Evolutionary conservation across 2,113 vertebrate genomes (phyloP).

Genomic region (Onychostruthus taczanowskii): DNA sequence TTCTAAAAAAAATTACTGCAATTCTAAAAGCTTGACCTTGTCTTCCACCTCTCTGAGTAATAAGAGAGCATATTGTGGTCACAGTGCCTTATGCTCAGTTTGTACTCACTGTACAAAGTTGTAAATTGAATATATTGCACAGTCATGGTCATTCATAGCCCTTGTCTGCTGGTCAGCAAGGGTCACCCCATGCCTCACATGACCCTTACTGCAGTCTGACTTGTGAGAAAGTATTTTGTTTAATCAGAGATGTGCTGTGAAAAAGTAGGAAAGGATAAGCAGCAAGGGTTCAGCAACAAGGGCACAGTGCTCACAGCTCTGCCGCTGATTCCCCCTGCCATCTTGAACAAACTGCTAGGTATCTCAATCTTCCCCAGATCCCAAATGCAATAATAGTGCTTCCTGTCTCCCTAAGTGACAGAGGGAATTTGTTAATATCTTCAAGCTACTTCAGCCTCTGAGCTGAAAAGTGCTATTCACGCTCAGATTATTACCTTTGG

Average conservation of each 20-base stretch:
- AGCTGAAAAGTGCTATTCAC: not conserved
- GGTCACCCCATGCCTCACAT: not conserved
- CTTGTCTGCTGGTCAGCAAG: not conserved
- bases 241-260: not conserved
- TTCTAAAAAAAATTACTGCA: not conserved
- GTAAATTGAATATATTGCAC: not conserved
- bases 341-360: not conserved
- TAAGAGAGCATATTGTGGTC: not conserved
- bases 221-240: not conserved
- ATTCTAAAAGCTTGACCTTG: slow-evolving; percentile 13
- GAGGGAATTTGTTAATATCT: not conserved
- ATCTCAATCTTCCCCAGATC: not conserved
- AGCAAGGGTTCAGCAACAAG: not conserved
- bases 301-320: rapidly evolving
- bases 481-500: not conserved
- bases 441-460: not conserved
- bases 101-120: not conserved
- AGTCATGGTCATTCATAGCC: not conserved
- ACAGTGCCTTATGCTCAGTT: not conserved
- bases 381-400: not conserved
- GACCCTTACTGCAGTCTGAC: not conserved
- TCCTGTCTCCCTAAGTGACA: not conserved
- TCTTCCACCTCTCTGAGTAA: not conserved
- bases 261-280: not conserved
- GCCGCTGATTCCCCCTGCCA: not conserved